phyloP scores from a whole-genome alignment of 1,140 invertebrate species.

The Meloidogyne floridensis region DNA sequence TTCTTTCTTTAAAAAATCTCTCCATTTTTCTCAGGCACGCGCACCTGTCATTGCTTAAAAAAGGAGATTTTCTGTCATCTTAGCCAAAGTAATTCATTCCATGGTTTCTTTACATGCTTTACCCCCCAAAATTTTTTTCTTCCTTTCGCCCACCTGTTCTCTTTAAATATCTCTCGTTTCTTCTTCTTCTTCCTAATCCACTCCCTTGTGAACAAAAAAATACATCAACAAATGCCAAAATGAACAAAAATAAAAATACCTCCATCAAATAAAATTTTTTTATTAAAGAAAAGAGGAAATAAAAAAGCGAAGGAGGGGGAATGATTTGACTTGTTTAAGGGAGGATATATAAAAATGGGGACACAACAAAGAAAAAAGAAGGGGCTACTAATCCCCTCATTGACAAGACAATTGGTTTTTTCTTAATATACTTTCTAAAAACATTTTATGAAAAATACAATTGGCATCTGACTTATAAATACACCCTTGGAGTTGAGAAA shows the following conservation, averaged over 20 bases:
- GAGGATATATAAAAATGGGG: not conserved
- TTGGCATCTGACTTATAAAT: too few species aligned
- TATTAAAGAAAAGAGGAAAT: not conserved
- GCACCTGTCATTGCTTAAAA: slow-evolving; percentile 28
- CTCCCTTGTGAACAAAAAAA: too few species aligned
- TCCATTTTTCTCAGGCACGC: slow-evolving; percentile 23
- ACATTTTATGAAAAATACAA: not conserved
- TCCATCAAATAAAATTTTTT: not conserved
- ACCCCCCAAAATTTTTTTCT: not conserved
- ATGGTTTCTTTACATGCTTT: not conserved
- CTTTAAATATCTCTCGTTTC: slow-evolving; percentile 2
- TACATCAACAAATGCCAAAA: not conserved
- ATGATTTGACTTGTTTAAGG: not conserved
- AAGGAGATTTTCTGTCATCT: not conserved
- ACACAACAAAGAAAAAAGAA: not conserved
- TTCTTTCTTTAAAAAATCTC: not conserved
- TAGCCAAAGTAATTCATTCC: not conserved
- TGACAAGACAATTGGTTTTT: not conserved
- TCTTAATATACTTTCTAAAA: too few species aligned
- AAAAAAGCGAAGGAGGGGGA: not conserved
- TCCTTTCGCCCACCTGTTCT: slow-evolving; percentile 20
- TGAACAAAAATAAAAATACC: not conserved
- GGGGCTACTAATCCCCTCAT: not conserved
- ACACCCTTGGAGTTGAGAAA: too few species aligned
- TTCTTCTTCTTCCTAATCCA: not conserved